Conservation (phyloP, 1,140 invertebrate genomes). For the Nilaparvata lugens region DNA sequence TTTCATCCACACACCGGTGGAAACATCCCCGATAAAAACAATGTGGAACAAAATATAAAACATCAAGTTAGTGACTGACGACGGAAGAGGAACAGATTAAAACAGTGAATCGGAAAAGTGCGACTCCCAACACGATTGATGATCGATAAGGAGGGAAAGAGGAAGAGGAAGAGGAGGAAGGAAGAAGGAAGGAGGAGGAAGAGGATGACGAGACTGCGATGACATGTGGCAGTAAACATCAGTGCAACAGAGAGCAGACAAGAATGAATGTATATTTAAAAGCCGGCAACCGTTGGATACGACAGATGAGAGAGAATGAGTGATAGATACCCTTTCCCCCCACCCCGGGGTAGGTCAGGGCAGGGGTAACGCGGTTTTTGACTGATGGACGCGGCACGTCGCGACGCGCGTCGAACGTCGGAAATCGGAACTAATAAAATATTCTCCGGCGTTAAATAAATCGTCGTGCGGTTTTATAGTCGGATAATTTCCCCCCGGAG, state of each 20-base stretch:
- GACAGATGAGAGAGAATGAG: background rate
- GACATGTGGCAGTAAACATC: background rate
- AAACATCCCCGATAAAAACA: no score
- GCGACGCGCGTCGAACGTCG: background rate
- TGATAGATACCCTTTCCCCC: background rate
- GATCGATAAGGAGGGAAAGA: no score
- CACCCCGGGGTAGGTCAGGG: background rate
- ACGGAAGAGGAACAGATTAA: no score
- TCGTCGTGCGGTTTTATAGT: background rate
- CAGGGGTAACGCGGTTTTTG: background rate
- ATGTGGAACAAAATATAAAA: no score
- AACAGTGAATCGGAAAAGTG: no score
- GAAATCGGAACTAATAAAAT: conserved; percentile 16
- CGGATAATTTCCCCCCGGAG: background rate
- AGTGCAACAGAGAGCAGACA: background rate
- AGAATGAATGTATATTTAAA: background rate
- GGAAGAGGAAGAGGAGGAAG: no score
- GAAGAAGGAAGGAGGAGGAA: no score
- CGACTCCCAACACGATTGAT: no score
- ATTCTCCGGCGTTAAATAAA: conserved; percentile 9
- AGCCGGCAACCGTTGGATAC: background rate
- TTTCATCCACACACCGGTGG: no score
- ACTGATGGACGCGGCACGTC: no score
- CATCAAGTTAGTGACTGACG: no score
- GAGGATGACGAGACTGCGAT: no score